Evolutionary conservation across 2,888 invertebrate species (phyloP), one percentile per base, ranked within the genome.

Genomic region (Leptura quadrifasciata): DNA sequence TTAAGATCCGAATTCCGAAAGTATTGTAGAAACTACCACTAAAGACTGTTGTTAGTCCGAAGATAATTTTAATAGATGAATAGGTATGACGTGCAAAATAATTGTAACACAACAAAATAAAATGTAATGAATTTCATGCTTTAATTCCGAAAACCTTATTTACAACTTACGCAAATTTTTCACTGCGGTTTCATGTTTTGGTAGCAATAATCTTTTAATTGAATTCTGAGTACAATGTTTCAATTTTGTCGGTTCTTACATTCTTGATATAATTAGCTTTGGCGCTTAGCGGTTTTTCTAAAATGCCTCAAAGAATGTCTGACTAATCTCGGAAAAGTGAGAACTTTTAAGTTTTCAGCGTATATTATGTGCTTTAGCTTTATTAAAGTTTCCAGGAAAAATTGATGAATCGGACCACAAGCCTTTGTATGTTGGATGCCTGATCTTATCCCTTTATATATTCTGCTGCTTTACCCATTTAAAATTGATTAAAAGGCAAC

Each of bases 341-440:
- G 35, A 57, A 68, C 57, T 68, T 67, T 67, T 57, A 68, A 68
- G 55, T 55, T 68, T 55, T 18, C 27, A 57, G 31, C 31, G 54
- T 68, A 57, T 68, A 68, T 68, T 68, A 68, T 68, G 31, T 68
- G 68, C 57, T 55, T 68, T 10, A 12, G 68, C 68, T 68, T 68
- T 68, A 68, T 68, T 55, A 68, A 68, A 68, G 52, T 68, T 68
- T 27, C 31, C 31, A 57, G 27, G 68, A 68, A 68, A 68, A 57
- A 31, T 57, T 68, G 55, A 57, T 57, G 68, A 68, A 68, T 55
- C 68, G 68, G 55, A 57, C 68, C 68, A 35, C 68, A 68, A 20
- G 55, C 68, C 54, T 68, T 68, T 27, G 54, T 55, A 55, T 54
- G 18, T 55, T 27, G 54, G 54, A 35, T 57, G 55, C 20, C 12